phyloP scores from a whole-genome alignment of 2,113 vertebrate species.

The Helogale parvula region DNA sequence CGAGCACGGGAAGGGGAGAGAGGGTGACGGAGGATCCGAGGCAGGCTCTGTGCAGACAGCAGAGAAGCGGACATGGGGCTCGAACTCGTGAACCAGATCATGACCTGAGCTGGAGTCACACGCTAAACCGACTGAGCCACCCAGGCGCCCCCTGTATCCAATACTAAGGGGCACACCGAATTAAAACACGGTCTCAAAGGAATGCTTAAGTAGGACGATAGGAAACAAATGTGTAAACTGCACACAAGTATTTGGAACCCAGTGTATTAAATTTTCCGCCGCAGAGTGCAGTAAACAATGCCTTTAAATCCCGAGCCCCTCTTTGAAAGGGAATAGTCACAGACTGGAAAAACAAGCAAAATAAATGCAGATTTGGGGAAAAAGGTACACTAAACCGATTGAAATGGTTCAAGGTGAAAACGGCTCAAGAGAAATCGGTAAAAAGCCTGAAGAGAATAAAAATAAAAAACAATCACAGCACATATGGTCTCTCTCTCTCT shows the following conservation, averaged over 20 bases:
- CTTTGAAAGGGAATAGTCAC: not conserved
- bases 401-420: not conserved
- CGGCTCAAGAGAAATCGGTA: not conserved
- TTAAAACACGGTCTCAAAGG: not conserved
- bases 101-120: too few species aligned
- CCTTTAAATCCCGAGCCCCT: not conserved
- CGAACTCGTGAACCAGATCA: too few species aligned
- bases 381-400: not conserved
- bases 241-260: not conserved
- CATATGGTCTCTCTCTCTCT: too few species aligned
- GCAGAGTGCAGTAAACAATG: not conserved
- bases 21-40: too few species aligned
- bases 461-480: not conserved
- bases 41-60: too few species aligned
- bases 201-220: not conserved
- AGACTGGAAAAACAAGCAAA: not conserved
- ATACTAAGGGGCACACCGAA: not conserved
- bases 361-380: not conserved
- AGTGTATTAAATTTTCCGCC: not conserved
- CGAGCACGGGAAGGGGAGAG: too few species aligned
- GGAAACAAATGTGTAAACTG: accelerated
- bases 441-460: not conserved
- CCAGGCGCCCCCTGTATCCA: not conserved
- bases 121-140: too few species aligned
- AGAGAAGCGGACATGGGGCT: too few species aligned